Evolutionary conservation across 1,140 invertebrate genomes (phyloP).

Genomic region (Delia radicum): DNA sequence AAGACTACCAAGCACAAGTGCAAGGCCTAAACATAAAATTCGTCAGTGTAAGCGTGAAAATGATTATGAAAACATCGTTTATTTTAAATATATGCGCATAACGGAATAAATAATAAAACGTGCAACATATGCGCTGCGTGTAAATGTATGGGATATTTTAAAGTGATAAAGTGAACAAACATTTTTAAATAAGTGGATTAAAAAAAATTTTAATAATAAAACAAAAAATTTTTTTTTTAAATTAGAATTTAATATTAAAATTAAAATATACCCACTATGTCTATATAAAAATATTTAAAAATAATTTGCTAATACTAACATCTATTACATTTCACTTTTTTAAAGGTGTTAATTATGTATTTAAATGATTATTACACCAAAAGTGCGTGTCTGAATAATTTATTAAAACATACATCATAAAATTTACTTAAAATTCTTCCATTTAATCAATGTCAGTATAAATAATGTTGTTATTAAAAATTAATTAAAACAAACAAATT

Average conservation of each 20-base stretch:
- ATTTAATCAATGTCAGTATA: not conserved
- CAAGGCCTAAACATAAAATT: constrained; percentile 9
- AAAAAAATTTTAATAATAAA: not conserved
- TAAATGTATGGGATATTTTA: not conserved
- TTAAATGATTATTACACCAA: not conserved
- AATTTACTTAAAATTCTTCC: not conserved
- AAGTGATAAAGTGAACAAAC: not conserved
- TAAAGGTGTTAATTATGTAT: not conserved
- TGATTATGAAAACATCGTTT: constrained; percentile 7
- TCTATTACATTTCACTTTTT: not conserved
- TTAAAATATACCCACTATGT: no score
- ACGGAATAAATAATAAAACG: not conserved
- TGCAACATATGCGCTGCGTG: not conserved
- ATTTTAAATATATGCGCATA: not conserved
- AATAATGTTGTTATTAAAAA: not conserved
- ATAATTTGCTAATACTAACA: no score
- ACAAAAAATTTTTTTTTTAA: not conserved
- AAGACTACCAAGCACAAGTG: constrained; percentile 10
- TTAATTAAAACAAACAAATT: not conserved
- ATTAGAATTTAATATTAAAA: no score
- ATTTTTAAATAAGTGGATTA: no score
- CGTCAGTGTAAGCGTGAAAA: constrained; percentile 9
- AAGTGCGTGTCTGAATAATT: not conserved
- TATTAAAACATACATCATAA: not conserved
- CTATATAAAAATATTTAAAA: no score